Conservation (phyloP, 1,140 invertebrate species). For the Drosophila repleta region DNA sequence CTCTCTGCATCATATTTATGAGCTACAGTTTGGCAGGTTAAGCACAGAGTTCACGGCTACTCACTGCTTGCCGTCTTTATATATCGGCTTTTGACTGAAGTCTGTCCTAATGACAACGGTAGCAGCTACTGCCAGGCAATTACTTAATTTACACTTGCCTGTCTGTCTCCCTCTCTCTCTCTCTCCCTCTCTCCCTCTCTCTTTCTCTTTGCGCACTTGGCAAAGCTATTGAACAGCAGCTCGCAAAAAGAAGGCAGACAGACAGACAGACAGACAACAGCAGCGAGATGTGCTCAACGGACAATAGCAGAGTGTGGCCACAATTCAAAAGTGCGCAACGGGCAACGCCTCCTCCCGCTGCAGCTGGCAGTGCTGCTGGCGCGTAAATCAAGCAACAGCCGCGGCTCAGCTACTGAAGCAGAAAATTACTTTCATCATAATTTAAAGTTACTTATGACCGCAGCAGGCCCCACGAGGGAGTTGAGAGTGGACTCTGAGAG, state of each 20-base stretch:
- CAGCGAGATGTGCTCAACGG: conserved; percentile 20
- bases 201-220: conserved; percentile 26
- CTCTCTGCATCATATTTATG: conserved; percentile 23
- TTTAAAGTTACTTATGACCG: conserved; percentile 81
- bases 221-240: conserved; percentile 52
- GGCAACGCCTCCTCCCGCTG: conserved; percentile 31
- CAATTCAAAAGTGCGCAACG: conserved; percentile 48
- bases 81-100: conserved; percentile 51
- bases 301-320: conserved; percentile 55
- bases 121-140: conserved; percentile 69
- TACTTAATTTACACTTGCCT: conserved; percentile 78
- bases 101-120: conserved; percentile 75
- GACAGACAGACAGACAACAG: background rate
- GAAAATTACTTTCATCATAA: conserved; percentile 83
- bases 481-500: conserved; percentile 22
- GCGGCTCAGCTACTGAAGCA: conserved; percentile 79
- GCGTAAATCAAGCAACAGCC: conserved; percentile 56
- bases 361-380: conserved; percentile 12
- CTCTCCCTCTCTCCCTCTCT: background rate
- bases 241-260: conserved; percentile 1
- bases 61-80: conserved; percentile 32
- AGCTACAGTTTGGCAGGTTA: conserved; percentile 45
- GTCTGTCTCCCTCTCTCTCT: conserved; percentile 3
- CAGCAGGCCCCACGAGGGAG: conserved; percentile 36
- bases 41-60: conserved; percentile 43